Percentiles rank a stretch among this genome's conserved stretches.
Conservation (phyloP, 2,888 invertebrate species). For the Cheilosia soror region DNA sequence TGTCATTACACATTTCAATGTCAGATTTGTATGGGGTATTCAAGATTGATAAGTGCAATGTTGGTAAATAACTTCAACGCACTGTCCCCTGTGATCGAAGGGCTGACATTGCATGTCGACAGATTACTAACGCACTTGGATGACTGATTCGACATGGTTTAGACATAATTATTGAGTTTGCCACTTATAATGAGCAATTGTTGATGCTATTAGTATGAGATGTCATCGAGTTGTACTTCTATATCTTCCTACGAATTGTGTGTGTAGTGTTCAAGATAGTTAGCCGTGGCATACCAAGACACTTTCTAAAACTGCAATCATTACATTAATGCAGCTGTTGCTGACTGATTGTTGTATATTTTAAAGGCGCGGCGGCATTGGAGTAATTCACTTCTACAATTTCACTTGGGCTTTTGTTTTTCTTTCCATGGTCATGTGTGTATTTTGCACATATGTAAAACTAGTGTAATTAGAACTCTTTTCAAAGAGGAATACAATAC, state of each 20-base stretch:
- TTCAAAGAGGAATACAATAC: neutral
- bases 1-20: slow-evolving; percentile 61
- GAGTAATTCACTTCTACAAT: slow-evolving; percentile 46
- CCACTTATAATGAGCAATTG: neutral
- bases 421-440: slow-evolving; percentile 24
- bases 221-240: neutral
- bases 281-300: neutral
- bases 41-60: slow-evolving; percentile 30
- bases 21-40: slow-evolving; percentile 42
- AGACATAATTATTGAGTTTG: slow-evolving; percentile 8
- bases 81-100: slow-evolving; percentile 5
- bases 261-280: neutral
- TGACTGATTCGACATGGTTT: slow-evolving; percentile 15
- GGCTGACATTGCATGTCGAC: slow-evolving; percentile 20
- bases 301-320: slow-evolving; percentile 53
- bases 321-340: slow-evolving; percentile 39
- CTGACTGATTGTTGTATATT: slow-evolving; percentile 22
- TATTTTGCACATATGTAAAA: neutral
- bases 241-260: neutral
- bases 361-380: slow-evolving; percentile 45
- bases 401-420: slow-evolving; percentile 49
- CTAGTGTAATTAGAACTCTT: slow-evolving; percentile 9
- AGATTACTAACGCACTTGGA: neutral
- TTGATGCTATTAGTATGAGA: neutral
- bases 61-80: slow-evolving; percentile 20